Base-by-base conservation (phyloP, 2,888 invertebrate genomes). In the Philhelius pedissequus region DNA sequence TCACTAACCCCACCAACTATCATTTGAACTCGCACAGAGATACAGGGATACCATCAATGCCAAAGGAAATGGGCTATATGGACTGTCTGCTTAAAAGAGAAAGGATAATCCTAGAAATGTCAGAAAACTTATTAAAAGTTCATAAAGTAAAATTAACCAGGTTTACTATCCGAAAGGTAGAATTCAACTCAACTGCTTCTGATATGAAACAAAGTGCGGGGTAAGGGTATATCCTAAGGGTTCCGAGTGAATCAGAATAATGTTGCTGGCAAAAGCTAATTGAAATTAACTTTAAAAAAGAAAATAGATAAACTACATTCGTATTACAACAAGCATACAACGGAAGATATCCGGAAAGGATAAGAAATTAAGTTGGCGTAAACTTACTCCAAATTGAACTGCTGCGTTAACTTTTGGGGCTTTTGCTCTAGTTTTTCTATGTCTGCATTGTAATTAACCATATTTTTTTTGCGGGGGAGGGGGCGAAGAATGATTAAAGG, bases 91-190 rank as follows among this genome's bases (percentile, higher is more conserved):
- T 64, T 79, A 74, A 64, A 66, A 71, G 76, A 75, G 71, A 35
- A 75, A 60, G 80, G 84, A 84, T 84, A 80, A 84, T 84, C 84
- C 80, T 66, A 75, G 84, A 84, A 76, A 84, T 80, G 84, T 84
- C 84, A 84, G 84, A 84, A 80, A 84, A 84, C 84, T 84, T 84
- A 84, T 84, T 80, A 84, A 84, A 84, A 84, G 84, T 84, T 84
- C 80, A 84, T 84, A 84, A 84, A 84, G 71, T 80, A 71, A 84
- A 84, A 84, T 80, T 84, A 84, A 76, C 84, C 76, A 76, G 75
- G 80, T 76, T 84, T 71, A 76, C 60, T n/a, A n/a, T 76, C 84
- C 75, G 76, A 43, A 69, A 76, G 84, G 80, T 66, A 68, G 68
- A 70, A 60, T 84, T 76, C 6, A 22, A n/a, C n/a, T n/a, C n/a